A percentile compares a stretch with the other conserved stretches of the same genome.
Evolutionary conservation across 2,797 vertebrate species (phyloP).

Genomic region (Pangasius macronema): DNA sequence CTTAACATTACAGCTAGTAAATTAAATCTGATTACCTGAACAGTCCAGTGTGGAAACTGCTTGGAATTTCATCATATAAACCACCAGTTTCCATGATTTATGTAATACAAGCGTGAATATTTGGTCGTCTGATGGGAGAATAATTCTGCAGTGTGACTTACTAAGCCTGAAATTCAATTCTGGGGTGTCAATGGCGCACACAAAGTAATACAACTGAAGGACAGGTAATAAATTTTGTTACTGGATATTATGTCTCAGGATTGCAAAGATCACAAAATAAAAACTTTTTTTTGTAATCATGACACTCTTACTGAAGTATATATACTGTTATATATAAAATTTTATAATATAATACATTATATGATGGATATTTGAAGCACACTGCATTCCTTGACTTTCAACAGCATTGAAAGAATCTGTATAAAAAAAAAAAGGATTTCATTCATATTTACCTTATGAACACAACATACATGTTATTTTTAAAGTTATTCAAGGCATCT

Average conservation of each 20-base stretch:
- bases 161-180: background rate
- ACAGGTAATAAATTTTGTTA: background rate
- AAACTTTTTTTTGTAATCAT: background rate
- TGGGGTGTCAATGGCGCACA: background rate
- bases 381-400: background rate
- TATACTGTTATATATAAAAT: too few species aligned
- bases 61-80: background rate
- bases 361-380: background rate
- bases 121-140: background rate
- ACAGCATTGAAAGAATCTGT: background rate
- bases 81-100: background rate
- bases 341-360: background rate
- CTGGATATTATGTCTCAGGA: background rate
- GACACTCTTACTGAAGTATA: background rate
- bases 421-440: background rate
- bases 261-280: background rate
- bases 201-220: background rate
- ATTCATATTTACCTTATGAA: background rate
- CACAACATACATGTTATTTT: background rate
- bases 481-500: background rate
- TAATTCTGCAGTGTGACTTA: background rate
- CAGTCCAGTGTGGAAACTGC: background rate
- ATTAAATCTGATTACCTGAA: background rate
- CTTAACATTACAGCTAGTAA: background rate
- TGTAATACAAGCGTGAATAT: background rate